Base-by-base conservation (phyloP, 2,797 vertebrate species). In the Percopsis omiscomaycus region DNA sequence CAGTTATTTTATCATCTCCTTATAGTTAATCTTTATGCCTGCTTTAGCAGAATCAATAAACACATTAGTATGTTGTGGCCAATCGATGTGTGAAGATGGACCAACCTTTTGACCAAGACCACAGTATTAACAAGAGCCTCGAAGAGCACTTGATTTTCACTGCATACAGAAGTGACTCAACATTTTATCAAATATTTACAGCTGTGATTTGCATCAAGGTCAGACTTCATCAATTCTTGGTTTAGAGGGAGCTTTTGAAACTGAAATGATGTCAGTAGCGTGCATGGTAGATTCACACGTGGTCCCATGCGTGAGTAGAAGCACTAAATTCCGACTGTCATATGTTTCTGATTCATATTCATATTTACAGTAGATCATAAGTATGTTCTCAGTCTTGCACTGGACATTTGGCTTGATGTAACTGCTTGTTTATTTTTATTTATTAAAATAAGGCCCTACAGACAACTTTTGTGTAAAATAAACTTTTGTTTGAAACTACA, bases 171-270 rank as follows among this genome's bases (percentile, higher is more conserved):
- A 12, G 45, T 3, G 66, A 27, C 69, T 68, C 73, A 59, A 71
- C 78, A 83, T 87, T 86, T 42, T 83, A 86, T 88, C 82, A 86
- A 81, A 86, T 79, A 83, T 84, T 87, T 74, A 83, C 71, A 77
- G 72, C 83, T 11, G 73, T 57, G 30, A 55, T 71, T 61, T 65
- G 82, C 79, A 84, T 84, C 79, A 69, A 68, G 73, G 51, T 50
- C 71, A 83, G 61, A 69, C 71, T 68, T 50, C 70, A 88, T 90
- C 84, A 83, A 88, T 89, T 77, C 61, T 8, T 28, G 44, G 64
- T 63, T 64, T 51, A 5, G 48, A 73, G 71, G 64, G 74, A 68
- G 77, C 71, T 86, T 87, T 80, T 75, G 83, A 73, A 84, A 82
- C 71, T 65, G 75, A 66, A 78, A 67, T 60, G 61, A 73, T 79